Evolutionary conservation across 2,113 vertebrate species (phyloP).

Genomic region (Martes martes): DNA sequence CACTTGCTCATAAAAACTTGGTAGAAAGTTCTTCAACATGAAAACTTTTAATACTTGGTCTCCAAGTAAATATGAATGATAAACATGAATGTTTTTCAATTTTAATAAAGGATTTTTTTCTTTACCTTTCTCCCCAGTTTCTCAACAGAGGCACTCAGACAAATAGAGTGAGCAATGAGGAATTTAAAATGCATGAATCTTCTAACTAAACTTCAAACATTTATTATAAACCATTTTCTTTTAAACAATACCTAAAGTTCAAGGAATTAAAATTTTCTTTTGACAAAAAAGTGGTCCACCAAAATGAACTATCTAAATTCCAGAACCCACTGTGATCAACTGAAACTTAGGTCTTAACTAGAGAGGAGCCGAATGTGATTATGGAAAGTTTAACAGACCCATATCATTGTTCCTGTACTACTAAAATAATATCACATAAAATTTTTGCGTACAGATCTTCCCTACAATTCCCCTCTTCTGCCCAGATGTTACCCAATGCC

Average conservation of each 20-base stretch:
- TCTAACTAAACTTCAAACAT: not conserved
- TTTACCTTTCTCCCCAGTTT: constrained; percentile 16
- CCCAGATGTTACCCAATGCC: not conserved
- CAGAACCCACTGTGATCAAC: not conserved
- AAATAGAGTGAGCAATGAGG: not conserved
- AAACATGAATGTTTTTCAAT: constrained; percentile 40
- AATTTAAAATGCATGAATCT: constrained; percentile 23
- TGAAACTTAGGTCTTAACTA: not conserved
- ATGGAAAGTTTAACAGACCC: not conserved
- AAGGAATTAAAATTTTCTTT: not conserved
- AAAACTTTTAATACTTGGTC: constrained; percentile 59
- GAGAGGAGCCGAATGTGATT: not conserved
- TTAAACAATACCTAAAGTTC: not conserved
- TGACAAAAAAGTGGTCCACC: not conserved
- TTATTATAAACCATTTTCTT: not conserved
- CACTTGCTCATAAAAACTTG: constrained; percentile 65
- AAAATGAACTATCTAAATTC: not conserved
- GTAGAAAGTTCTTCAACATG: constrained; percentile 57
- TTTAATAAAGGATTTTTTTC: constrained; percentile 38
- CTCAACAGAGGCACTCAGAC: not conserved
- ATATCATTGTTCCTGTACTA: not conserved
- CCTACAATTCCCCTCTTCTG: not conserved
- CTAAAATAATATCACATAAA: not conserved
- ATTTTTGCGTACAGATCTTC: not conserved
- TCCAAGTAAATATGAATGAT: constrained; percentile 50